Conservation (phyloP, 2,888 invertebrate species). For the Nemoura dubitans region DNA sequence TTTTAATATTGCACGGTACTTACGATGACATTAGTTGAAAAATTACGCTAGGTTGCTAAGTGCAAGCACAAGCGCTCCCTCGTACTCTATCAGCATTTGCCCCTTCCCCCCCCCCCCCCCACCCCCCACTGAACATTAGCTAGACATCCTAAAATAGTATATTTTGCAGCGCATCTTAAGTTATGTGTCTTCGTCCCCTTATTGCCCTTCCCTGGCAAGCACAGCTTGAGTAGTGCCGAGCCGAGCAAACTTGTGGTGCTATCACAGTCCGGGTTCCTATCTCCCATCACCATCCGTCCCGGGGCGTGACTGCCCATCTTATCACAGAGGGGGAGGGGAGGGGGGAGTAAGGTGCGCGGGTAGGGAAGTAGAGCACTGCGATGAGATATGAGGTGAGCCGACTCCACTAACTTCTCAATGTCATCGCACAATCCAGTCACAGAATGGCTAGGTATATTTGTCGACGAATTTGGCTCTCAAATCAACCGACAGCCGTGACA, state of each 20-base stretch:
- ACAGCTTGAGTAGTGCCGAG: neutral
- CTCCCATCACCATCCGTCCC: neutral
- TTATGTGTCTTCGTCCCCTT: neutral
- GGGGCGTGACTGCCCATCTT: neutral
- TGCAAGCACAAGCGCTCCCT: too few relatives aligned
- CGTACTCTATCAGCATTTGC: too few relatives aligned
- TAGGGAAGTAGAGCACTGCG: neutral
- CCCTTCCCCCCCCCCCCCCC: too few relatives aligned
- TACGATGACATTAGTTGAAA: too few relatives aligned
- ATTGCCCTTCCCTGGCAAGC: neutral
- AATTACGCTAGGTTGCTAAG: too few relatives aligned
- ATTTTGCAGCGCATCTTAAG: too few relatives aligned
- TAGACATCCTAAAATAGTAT: too few relatives aligned
- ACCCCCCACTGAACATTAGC: too few relatives aligned
- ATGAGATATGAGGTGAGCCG: conserved; percentile 19
- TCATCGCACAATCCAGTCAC: neutral
- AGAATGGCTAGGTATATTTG: neutral
- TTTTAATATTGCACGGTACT: too few relatives aligned
- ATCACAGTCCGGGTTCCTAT: neutral
- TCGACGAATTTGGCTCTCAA: neutral
- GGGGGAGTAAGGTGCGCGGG: neutral
- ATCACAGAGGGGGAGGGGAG: neutral
- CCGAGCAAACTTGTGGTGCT: neutral
- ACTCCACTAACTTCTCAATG: neutral
- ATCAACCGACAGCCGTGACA: neutral